Evolutionary conservation across 2,113 vertebrate genomes (phyloP).

Genomic region (Illadopsis cleaveri): DNA sequence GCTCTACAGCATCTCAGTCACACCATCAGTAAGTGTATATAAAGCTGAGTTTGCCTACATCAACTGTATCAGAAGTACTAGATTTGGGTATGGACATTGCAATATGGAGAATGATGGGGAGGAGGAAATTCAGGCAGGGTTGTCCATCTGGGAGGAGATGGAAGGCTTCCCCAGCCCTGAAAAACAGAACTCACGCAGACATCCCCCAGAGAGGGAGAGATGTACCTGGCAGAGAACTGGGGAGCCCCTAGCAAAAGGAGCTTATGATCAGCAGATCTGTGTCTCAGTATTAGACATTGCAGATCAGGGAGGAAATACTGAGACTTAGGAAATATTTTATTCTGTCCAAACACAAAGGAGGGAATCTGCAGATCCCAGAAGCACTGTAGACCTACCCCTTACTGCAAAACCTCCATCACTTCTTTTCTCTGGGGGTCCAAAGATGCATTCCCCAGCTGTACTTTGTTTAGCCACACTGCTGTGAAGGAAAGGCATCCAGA

Average conservation of each 20-base stretch:
- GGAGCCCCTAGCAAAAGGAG: neutral
- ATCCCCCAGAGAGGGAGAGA: neutral
- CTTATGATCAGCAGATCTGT: neutral
- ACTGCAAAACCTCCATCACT: neutral
- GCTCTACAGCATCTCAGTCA: neutral
- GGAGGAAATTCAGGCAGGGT: neutral
- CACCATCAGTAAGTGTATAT: neutral
- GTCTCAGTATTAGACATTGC: rapidly evolving
- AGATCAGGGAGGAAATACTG: neutral
- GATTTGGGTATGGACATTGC: neutral
- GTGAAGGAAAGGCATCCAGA: rapidly evolving
- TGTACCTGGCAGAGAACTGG: neutral
- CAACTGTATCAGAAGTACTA: neutral
- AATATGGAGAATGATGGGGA: rapidly evolving
- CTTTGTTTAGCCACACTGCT: rapidly evolving
- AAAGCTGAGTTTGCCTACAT: neutral
- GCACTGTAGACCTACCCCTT: neutral
- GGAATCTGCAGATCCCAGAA: neutral
- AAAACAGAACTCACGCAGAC: neutral
- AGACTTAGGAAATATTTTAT: neutral
- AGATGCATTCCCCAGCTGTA: no score
- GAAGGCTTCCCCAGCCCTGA: neutral
- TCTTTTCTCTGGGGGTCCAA: neutral
- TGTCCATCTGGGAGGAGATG: neutral
- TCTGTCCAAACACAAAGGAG: neutral